phyloP scores from a whole-genome alignment of 2,113 vertebrate species.

The Cyanoliseus patagonus region DNA sequence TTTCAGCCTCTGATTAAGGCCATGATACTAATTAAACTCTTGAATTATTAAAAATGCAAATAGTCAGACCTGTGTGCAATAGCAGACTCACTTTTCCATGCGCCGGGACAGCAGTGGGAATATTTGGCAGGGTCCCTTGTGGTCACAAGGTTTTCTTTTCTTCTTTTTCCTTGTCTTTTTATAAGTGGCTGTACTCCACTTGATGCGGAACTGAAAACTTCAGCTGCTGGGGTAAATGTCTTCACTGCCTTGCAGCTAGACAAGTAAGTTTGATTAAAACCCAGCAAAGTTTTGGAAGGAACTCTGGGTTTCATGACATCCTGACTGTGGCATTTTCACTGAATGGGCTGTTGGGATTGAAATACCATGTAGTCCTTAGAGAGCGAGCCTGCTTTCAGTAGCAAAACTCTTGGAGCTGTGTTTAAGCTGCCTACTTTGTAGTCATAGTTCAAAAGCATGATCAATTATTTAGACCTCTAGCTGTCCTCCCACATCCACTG shows the following conservation, averaged over 20 bases:
- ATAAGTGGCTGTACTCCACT: not conserved
- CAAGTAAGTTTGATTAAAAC: conserved; percentile 9
- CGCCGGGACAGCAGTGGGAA: conserved; percentile 4
- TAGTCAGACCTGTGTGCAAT: conserved; percentile 53
- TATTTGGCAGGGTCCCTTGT: not conserved
- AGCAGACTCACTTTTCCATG: conserved; percentile 11
- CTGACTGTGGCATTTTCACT: not conserved
- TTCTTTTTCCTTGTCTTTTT: not conserved
- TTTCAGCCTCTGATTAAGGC: conserved; percentile 74
- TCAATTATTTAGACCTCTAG: not conserved
- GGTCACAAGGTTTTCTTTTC: not conserved
- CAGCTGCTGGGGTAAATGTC: not conserved
- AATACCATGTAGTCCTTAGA: not conserved
- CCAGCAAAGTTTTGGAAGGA: not conserved
- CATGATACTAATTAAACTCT: conserved; percentile 75
- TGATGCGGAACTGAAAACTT: not conserved
- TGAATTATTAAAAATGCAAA: conserved; percentile 78
- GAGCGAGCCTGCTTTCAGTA: not conserved
- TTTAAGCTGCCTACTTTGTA: not conserved
- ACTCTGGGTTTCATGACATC: not conserved
- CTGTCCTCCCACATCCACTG: not conserved
- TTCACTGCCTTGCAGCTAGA: not conserved
- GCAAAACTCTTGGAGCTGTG: not conserved
- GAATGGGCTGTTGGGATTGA: not conserved
- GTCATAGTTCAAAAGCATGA: not conserved